phyloP scores from a whole-genome alignment of 2,113 vertebrate genomes.

The Morone chrysops region DNA sequence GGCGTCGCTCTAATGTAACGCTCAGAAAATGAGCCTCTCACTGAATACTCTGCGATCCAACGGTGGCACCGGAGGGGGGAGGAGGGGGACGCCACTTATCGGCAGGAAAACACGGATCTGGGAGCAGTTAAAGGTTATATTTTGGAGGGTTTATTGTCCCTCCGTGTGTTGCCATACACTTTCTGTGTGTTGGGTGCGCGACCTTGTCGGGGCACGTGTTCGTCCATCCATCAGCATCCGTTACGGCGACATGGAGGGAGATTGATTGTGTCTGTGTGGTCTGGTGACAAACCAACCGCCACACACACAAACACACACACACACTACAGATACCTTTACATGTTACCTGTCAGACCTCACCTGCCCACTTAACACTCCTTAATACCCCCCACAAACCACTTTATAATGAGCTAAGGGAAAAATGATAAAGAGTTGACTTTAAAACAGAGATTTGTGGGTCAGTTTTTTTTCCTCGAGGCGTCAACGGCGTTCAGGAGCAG shows the following conservation, averaged over 20 bases:
- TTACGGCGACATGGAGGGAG: constrained; percentile 51
- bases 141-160: constrained; percentile 16
- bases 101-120: constrained; percentile 88
- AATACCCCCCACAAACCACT: constrained; percentile 19
- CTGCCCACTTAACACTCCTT: constrained; percentile 27
- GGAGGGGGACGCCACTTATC: constrained; percentile 78
- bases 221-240: constrained; percentile 65
- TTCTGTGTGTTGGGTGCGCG: constrained; percentile 16
- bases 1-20: constrained; percentile 91
- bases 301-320: constrained; percentile 58
- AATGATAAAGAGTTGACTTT: constrained; percentile 39
- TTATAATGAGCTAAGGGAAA: constrained; percentile 53
- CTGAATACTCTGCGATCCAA: constrained; percentile 90
- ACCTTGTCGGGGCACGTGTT: constrained; percentile 25
- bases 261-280: constrained; percentile 66
- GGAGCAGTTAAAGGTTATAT: constrained; percentile 59
- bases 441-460: constrained; percentile 42
- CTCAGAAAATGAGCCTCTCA: constrained; percentile 95
- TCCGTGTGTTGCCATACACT: constrained; percentile 17
- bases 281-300: constrained; percentile 65
- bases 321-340: constrained; percentile 59
- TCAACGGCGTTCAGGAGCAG: constrained; percentile 21
- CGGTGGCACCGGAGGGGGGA: constrained; percentile 83
- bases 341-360: constrained; percentile 57
- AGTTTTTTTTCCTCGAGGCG: constrained; percentile 65